These are phyloP conservation scores for Drosophila ironensis DNA, from an alignment of 1,140 invertebrate genomes.

Conservation along the genomic window DNA sequence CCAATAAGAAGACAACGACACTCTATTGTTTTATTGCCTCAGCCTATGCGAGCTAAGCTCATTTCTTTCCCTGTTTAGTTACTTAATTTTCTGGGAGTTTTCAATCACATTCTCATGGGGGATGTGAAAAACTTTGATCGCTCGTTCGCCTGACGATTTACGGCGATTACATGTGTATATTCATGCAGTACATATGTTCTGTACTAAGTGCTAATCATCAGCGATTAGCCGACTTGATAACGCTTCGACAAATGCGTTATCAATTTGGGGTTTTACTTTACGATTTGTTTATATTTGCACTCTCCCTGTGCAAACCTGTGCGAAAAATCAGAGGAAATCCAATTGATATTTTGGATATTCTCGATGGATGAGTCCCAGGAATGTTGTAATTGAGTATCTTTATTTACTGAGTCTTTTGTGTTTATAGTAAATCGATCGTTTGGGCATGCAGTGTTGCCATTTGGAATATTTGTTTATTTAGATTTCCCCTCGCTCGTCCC, in stretches of 20 bases:
- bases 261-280: slow-evolving; percentile 44
- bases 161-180: slow-evolving; percentile 11
- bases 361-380: background rate
- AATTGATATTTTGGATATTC: background rate
- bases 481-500: background rate
- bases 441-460: too few species aligned
- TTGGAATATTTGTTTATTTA: background rate
- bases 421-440: too few species aligned
- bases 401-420: too few species aligned
- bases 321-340: slow-evolving; percentile 36
- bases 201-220: slow-evolving; percentile 54
- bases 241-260: slow-evolving; percentile 47
- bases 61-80: background rate
- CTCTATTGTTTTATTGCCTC: slow-evolving; percentile 73
- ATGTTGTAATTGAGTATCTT: background rate
- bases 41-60: slow-evolving; percentile 36
- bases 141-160: background rate
- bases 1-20: slow-evolving; percentile 69
- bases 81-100: slow-evolving; percentile 1
- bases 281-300: slow-evolving; percentile 67
- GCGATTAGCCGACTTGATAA: slow-evolving; percentile 67
- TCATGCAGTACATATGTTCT: slow-evolving; percentile 1
- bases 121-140: background rate
- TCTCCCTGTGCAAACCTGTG: slow-evolving; percentile 5
- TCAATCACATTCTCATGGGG: background rate